phyloP scores from a whole-genome alignment of 30 jellyfish, hydroid and myxozoan genomes.

The Aurelia sp. region DNA sequence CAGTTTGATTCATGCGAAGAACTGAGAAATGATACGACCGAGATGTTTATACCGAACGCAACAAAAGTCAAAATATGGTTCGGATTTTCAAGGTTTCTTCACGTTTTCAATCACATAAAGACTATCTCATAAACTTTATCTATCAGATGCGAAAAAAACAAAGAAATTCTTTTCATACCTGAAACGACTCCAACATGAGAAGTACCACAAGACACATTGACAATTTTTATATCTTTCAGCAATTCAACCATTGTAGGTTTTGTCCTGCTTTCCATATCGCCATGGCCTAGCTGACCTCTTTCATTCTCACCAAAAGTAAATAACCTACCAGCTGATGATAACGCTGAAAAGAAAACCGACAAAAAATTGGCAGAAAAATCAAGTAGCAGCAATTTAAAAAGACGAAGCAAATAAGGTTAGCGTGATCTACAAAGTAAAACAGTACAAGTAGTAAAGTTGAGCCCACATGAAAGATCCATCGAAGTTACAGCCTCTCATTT shows the following conservation, averaged over 20 bases:
- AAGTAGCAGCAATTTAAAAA: too few species aligned
- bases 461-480: constrained; percentile 48
- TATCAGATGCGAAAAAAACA: background rate
- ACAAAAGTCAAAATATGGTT: too few species aligned
- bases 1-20: too few species aligned
- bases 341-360: constrained; percentile 36
- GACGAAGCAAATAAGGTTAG: too few species aligned
- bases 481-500: background rate
- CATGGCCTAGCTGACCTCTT: constrained; percentile 94
- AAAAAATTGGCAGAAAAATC: too few species aligned
- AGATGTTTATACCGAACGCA: too few species aligned
- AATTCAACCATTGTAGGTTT: constrained; percentile 60
- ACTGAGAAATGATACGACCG: too few species aligned
- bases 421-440: too few species aligned
- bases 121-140: too few species aligned
- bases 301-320: constrained; percentile 87
- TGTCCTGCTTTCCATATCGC: constrained; percentile 54
- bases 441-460: constrained; percentile 17
- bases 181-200: constrained; percentile 92
- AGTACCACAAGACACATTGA: constrained; percentile 79
- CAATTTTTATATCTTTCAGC: constrained; percentile 41
- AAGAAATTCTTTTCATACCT: constrained; percentile 37
- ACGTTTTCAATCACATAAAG: too few species aligned
- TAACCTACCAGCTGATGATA: constrained; percentile 71
- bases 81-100: too few species aligned